A percentile compares a stretch with the other conserved stretches of the same genome.
phyloP scores from a whole-genome alignment of 1,140 invertebrate genomes.

The Drosophila melanogaster region DNA sequence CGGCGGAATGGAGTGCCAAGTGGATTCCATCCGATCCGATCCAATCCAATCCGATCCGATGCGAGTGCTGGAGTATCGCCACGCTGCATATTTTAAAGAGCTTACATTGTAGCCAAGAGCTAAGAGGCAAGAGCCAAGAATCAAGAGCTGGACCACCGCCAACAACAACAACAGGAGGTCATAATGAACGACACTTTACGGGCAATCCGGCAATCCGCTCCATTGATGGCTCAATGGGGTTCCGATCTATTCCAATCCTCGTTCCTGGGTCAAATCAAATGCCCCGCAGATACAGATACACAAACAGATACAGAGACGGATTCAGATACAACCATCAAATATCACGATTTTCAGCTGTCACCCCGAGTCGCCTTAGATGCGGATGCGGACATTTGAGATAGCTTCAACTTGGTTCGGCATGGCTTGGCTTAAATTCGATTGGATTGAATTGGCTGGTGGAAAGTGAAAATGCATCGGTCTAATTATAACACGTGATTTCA shows the following conservation, averaged over 20 bases:
- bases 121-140: conserved; percentile 4
- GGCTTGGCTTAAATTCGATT: not conserved
- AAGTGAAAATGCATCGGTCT: conserved; percentile 79
- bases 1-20: conserved; percentile 32
- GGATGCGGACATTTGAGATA: conserved; percentile 17
- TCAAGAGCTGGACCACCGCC: conserved; percentile 1
- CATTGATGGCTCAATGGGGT: conserved; percentile 57
- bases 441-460: conserved; percentile 38
- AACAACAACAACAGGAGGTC: conserved; percentile 44
- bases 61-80: conserved; percentile 45
- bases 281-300: not conserved
- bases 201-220: conserved; percentile 52
- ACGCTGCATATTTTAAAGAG: conserved; percentile 78
- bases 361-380: conserved; percentile 30
- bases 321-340: conserved; percentile 71
- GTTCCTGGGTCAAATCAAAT: conserved; percentile 37
- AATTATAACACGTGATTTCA: conserved; percentile 79
- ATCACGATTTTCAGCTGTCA: conserved; percentile 79
- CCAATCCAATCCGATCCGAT: not conserved
- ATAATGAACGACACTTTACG: conserved; percentile 76
- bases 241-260: not conserved
- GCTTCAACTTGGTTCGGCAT: not conserved
- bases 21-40: conserved; percentile 26
- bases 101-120: conserved; percentile 60
- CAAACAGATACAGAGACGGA: not conserved